Conservation (phyloP, 2,888 invertebrate species). For the Oscheius sp. region DNA sequence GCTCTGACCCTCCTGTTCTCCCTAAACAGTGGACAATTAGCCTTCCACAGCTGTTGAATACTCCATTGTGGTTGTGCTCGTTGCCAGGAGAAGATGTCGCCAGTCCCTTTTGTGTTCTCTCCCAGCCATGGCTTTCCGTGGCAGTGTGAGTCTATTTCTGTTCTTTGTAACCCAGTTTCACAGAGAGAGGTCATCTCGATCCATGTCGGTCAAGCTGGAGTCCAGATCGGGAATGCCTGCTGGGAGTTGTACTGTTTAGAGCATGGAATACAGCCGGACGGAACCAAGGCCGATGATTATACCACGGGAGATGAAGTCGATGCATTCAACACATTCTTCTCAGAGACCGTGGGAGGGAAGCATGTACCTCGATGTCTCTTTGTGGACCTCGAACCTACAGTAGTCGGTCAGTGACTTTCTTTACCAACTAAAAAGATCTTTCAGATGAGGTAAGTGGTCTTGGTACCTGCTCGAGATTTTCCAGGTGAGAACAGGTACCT, state of each 20-base stretch:
- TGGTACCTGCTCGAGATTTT: too few relatives aligned
- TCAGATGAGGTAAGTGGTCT: conserved; percentile 74
- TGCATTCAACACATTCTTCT: conserved; percentile 86
- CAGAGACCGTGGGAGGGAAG: conserved; percentile 85
- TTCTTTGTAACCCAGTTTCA: neutral
- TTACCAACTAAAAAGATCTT: conserved; percentile 7
- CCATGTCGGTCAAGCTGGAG: conserved; percentile 59
- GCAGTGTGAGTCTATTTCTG: conserved; percentile 3
- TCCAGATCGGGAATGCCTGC: conserved; percentile 76
- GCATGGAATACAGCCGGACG: conserved; percentile 77
- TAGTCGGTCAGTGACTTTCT: conserved; percentile 58
- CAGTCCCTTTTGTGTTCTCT: conserved; percentile 1
- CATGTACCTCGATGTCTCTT: conserved; percentile 60
- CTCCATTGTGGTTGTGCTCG: neutral
- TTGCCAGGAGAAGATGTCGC: conserved; percentile 12
- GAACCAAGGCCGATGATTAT: conserved; percentile 55
- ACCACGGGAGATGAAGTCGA: conserved; percentile 80
- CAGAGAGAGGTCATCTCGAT: conserved; percentile 59
- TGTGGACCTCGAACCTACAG: conserved; percentile 68
- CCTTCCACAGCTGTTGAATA: too few relatives aligned
- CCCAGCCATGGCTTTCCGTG: conserved; percentile 8
- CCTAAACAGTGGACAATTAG: too few relatives aligned
- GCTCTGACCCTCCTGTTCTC: too few relatives aligned
- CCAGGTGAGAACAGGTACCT: conserved; percentile 75
- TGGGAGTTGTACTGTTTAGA: conserved; percentile 79